Conservation (phyloP, 2,888 invertebrate genomes). For the Andrena haemorrhoa region DNA sequence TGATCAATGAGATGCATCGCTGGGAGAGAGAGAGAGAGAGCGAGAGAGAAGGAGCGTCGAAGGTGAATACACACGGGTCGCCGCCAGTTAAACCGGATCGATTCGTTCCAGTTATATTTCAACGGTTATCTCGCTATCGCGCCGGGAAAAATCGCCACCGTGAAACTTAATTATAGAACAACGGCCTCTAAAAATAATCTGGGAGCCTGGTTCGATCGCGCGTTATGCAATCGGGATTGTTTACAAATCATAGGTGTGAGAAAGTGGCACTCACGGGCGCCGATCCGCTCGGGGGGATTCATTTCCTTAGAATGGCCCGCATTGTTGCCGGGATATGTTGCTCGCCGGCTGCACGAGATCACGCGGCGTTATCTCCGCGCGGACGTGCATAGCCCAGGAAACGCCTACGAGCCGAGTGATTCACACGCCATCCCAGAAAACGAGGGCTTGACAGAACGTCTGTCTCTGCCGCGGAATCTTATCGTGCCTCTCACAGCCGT, state of each 20-base stretch:
- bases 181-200: constrained; percentile 4
- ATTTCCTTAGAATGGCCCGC: constrained; percentile 56
- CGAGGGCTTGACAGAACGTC: constrained; percentile 30
- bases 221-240: constrained; percentile 44
- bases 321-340: constrained; percentile 52
- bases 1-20: constrained; percentile 7
- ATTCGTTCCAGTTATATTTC: constrained; percentile 7
- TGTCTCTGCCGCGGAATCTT: constrained; percentile 35
- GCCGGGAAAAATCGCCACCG: not conserved
- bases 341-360: constrained; percentile 52
- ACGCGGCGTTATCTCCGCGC: constrained; percentile 27
- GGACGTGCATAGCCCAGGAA: constrained; percentile 42
- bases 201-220: not conserved
- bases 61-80: not conserved
- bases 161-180: constrained; percentile 1
- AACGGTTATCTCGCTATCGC: not conserved
- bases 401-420: constrained; percentile 69
- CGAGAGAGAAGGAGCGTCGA: no score
- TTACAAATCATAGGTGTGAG: constrained; percentile 44
- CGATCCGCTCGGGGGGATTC: constrained; percentile 42
- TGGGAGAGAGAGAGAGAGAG: not conserved
- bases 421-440: constrained; percentile 69
- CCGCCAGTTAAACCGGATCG: not conserved
- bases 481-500: constrained; percentile 10
- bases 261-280: constrained; percentile 31